Base-by-base conservation (phyloP, 2,113 vertebrate genomes). In the Tragelaphus strepsiceros region DNA sequence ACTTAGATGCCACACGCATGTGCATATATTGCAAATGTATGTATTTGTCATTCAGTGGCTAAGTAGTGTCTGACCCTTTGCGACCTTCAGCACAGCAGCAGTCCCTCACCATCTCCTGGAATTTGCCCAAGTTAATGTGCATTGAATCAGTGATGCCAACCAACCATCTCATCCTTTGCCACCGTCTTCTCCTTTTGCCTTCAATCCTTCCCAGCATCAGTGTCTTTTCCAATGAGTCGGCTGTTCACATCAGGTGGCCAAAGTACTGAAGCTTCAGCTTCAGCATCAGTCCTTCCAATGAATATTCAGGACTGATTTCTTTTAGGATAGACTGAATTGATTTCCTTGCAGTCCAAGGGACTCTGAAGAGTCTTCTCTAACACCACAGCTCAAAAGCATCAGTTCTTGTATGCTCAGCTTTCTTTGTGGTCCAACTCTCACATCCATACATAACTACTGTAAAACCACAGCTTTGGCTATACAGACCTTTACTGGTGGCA, bases 1-100 rank as follows among this genome's bases (percentile, higher is more conserved):
- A 71, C n/a, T 35, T 71, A 71, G n/a, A 71, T 21, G 64, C n/a
- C 2, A 0, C n/a, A 71, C 0, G 0, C n/a, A 6, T 39, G 19
- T 12, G n/a, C 10, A 32, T 54, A 82, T n/a, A 35, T 2, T n/a
- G 78, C 30, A 80, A 49, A 80, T 35, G 13, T 46, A 46, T 15
- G 26, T 5, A 35, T 53, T 12, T 39, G 67, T 39, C 0, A 0
- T 71, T 71, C 67, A 71, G 9, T 71, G 19, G 67, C 67, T 71
- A 71, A 39, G 67, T 22, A 71, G 19, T 35, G 19, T 71, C 1
- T 0, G 19, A 39, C 19, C 39, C 19, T 67, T 21, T 71, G 10
- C 0, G 1, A 39, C n/a, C 19, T 71, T 71, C n/a, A 71, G n/a
- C 19, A 71, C 19, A 71, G 67, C 67, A 6, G 19, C 67, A 71